Percentiles rank a stretch among this genome's conserved stretches.
These are phyloP conservation scores for Petrolisthes manimaculis DNA, from an alignment of 2,888 invertebrate species.

Conservation along the genomic window DNA sequence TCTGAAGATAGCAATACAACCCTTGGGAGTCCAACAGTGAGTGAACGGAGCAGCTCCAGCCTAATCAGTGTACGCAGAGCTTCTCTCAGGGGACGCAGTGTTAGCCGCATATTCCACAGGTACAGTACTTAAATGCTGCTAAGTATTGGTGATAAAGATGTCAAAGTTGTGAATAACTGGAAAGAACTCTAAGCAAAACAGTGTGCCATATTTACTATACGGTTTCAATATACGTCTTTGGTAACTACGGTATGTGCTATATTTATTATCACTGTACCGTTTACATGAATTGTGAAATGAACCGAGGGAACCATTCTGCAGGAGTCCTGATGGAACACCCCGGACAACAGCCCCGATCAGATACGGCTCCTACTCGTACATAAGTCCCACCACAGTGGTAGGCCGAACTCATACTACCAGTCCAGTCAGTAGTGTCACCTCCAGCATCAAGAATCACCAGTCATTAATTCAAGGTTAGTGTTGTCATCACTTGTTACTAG, in stretches of 20 bases:
- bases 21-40: constrained; percentile 18
- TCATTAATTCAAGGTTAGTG: constrained; percentile 7
- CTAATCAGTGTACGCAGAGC: constrained; percentile 20
- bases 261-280: neutral
- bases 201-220: no score
- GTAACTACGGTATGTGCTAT: no score
- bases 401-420: constrained; percentile 7
- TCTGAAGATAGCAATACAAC: constrained; percentile 50
- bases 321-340: constrained; percentile 10
- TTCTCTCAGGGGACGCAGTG: constrained; percentile 20
- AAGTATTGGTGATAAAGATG: no score
- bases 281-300: neutral
- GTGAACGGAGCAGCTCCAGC: constrained; percentile 41
- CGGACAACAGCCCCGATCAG: neutral
- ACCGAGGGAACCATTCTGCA: neutral
- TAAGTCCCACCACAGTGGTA: constrained; percentile 26
- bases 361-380: constrained; percentile 36
- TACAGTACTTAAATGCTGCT: neutral
- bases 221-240: no score
- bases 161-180: no score
- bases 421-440: neutral
- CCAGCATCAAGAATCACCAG: constrained; percentile 19
- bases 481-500: neutral
- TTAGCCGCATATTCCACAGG: neutral
- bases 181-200: no score